Evolutionary conservation across 2,888 invertebrate genomes (phyloP).

Genomic region (Ischnus inquisitorius): DNA sequence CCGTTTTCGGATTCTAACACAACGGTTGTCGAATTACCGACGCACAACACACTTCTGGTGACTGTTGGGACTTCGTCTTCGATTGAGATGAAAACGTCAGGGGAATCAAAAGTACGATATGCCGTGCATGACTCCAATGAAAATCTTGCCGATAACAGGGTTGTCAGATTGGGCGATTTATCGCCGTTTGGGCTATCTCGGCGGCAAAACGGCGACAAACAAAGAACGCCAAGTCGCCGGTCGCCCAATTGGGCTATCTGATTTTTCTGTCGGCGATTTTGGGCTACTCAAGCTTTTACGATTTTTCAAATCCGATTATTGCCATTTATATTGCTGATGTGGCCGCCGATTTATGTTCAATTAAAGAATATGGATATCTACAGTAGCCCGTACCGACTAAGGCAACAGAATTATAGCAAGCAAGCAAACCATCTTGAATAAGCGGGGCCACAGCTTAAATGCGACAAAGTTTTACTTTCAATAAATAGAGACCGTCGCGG

Average conservation of each 20-base stretch:
- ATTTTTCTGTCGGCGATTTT: constrained; percentile 30
- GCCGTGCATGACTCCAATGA: too few species aligned
- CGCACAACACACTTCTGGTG: too few species aligned
- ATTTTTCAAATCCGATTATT: not conserved
- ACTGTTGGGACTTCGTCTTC: too few species aligned
- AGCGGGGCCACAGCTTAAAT: not conserved
- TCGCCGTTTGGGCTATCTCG: constrained; percentile 55
- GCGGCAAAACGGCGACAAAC: constrained; percentile 43
- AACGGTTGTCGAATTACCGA: too few species aligned
- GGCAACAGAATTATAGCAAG: not conserved
- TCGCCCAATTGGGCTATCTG: constrained; percentile 54
- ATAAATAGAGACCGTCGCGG: not conserved
- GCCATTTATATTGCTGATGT: too few species aligned
- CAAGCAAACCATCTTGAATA: not conserved
- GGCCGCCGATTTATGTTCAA: too few species aligned
- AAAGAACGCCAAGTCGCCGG: constrained; percentile 29
- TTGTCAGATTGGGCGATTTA: constrained; percentile 60
- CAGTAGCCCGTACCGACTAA: too few species aligned
- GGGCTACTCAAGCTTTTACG: constrained; percentile 28
- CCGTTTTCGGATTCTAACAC: too few species aligned
- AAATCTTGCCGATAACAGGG: constrained; percentile 26
- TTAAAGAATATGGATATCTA: too few species aligned
- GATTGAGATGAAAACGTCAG: too few species aligned
- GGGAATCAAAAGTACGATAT: too few species aligned
- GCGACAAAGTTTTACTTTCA: not conserved